Conservation (phyloP, 1,140 invertebrate genomes). For the Leptinotarsa lineolata region DNA sequence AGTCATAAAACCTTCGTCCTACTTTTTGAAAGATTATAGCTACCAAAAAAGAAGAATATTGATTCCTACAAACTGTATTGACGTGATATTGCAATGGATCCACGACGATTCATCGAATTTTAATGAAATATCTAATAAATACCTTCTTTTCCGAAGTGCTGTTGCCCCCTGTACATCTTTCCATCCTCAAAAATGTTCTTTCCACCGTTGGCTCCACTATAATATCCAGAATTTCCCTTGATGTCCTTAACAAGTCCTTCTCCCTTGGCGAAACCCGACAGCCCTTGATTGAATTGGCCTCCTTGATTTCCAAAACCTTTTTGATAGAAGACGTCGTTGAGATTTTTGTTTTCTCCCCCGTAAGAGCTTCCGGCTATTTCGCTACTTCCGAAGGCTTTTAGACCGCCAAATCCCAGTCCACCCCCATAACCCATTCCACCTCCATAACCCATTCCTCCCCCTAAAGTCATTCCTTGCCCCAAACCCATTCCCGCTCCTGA, state of each 20-base stretch:
- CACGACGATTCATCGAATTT: no score
- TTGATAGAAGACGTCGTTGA: slow-evolving; percentile 58
- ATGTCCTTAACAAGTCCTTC: slow-evolving; percentile 54
- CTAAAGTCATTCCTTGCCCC: not conserved
- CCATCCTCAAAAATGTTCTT: slow-evolving; percentile 61
- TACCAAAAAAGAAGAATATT: not conserved
- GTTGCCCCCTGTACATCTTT: slow-evolving; percentile 59
- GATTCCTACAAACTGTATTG: not conserved
- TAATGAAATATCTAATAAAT: slow-evolving; percentile 22
- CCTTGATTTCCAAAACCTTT: slow-evolving; percentile 59
- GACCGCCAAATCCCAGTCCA: slow-evolving; percentile 19
- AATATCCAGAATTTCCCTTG: slow-evolving; percentile 61
- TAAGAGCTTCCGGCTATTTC: slow-evolving; percentile 58
- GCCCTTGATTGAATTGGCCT: slow-evolving; percentile 57
- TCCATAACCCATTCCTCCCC: not conserved
- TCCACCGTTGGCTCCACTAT: slow-evolving; percentile 60
- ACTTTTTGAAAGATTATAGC: no score
- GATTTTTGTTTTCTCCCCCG: slow-evolving; percentile 59
- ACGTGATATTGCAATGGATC: not conserved
- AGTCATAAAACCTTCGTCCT: no score
- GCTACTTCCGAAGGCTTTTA: not conserved
- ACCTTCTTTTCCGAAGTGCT: slow-evolving; percentile 61
- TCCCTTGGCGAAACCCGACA: slow-evolving; percentile 59
- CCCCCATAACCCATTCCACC: not conserved
- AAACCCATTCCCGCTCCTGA: not conserved